Evolutionary conservation across 2,797 vertebrate species (phyloP), one percentile per base, ranked within the genome.

Genomic region (Sciaenops ocellatus): DNA sequence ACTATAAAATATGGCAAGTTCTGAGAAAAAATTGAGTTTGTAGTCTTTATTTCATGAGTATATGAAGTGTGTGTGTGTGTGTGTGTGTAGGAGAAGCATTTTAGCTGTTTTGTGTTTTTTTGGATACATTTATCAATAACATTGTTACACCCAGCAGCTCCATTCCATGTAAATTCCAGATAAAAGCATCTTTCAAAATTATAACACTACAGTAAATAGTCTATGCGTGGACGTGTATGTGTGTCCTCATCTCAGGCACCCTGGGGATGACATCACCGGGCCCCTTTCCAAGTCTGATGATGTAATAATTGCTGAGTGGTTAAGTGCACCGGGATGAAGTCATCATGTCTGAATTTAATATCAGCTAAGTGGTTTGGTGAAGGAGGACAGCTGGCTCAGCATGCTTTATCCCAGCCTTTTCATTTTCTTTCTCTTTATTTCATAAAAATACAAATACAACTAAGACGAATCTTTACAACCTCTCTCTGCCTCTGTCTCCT

Each of bases 1-100:
- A 94, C 83, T 93, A 95, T 95, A 94, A 96, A 95, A 94, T 54
- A 86, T 90, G 81, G 87, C 90, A 94, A 91, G 85, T 92, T 94
- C 92, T 90, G 80, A 91, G 47, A 90, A 94, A 87, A 38, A 41
- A 38, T 1, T 3, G 66, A 54, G 20, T 87, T 73, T 82, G 66
- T 38, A 13, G 60, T 84, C 30, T 91, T 92, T 77, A 41, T 88
- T 90, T 80, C 22, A 50, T 0, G 0, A 34, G 16, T 24, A 10
- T 59, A 9, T 51, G n/a, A 42, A 44, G 48, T 61, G 34, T 12
- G 42, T 70, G 22, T 67, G 55, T 44, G 20, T 60, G 41, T 51
- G 68, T 73, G 41, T 44, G 11, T 44, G 50, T 6, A 47, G 24
- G 30, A 50, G 17, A 46, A 38, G 46, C 11, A 59, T 68, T 73